These are phyloP conservation scores for Micromussa lordhowensis DNA, from an alignment of 92 coral and sea anemone species.

Conservation along the genomic window DNA sequence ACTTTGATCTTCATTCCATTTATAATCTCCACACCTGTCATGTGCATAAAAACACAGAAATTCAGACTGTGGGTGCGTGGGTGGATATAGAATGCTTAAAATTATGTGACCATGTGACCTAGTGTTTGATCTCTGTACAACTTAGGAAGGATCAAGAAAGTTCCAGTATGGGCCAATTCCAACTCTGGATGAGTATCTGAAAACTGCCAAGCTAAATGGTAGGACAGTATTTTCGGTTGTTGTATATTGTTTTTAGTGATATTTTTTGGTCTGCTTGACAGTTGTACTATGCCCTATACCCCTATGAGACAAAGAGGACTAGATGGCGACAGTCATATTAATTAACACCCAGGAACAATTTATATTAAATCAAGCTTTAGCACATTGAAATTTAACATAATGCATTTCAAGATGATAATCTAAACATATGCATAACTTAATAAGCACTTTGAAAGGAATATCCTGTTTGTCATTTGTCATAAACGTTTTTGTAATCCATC, in stretches of 20 bases:
- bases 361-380: no score
- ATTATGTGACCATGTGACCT: conserved; percentile 12
- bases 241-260: background rate
- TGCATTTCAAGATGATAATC: no score
- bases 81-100: background rate
- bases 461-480: background rate
- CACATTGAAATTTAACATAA: no score
- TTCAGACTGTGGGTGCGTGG: no score
- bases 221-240: background rate
- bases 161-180: conserved; percentile 81
- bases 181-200: conserved; percentile 76
- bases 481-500: background rate
- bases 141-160: conserved; percentile 42
- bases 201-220: conserved; percentile 88
- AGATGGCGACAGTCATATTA: no score
- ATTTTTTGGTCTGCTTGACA: background rate
- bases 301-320: no score
- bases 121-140: background rate
- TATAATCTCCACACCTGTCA: no score
- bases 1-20: no score
- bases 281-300: no score
- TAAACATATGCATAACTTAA: no score
- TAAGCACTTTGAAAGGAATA: background rate
- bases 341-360: background rate
- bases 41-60: no score